Evolutionary conservation across 2,113 vertebrate species (phyloP).

Genomic region (Eubucco bourcierii): DNA sequence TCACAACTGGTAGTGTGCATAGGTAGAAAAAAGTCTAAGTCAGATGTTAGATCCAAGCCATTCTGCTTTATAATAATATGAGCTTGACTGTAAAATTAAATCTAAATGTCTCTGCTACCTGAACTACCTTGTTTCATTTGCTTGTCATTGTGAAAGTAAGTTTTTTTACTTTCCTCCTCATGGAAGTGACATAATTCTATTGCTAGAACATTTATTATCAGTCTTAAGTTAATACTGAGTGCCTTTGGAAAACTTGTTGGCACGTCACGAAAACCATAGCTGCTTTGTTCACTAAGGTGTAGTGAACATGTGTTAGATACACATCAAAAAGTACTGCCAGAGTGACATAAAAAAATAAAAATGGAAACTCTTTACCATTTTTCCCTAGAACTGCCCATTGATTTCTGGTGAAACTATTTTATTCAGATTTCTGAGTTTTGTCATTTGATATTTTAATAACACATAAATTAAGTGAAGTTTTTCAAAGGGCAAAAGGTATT

Average conservation of each 20-base stretch:
- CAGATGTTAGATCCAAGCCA: not conserved
- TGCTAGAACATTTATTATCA: not conserved
- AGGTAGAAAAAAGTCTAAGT: not conserved
- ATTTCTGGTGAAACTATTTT: not conserved
- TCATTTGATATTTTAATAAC: not conserved
- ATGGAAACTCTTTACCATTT: not conserved
- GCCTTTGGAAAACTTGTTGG: not conserved
- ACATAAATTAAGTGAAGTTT: not conserved
- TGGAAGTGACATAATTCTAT: not conserved
- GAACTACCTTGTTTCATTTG: not conserved
- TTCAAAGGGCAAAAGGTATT: not conserved
- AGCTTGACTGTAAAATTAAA: not conserved
- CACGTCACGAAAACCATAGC: not conserved
- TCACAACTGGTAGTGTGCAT: not conserved
- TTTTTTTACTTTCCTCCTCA: not conserved
- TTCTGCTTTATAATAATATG: not conserved
- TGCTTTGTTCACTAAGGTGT: not conserved
- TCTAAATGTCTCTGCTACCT: not conserved
- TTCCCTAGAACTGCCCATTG: not conserved
- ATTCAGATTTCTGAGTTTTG: not conserved
- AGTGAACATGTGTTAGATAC: not conserved
- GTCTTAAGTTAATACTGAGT: not conserved
- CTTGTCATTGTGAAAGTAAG: not conserved
- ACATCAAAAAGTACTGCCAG: not conserved
- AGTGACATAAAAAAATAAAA: not conserved